These are phyloP conservation scores for Myathropa florea DNA, from an alignment of 2,888 invertebrate species.

Conservation along the genomic window DNA sequence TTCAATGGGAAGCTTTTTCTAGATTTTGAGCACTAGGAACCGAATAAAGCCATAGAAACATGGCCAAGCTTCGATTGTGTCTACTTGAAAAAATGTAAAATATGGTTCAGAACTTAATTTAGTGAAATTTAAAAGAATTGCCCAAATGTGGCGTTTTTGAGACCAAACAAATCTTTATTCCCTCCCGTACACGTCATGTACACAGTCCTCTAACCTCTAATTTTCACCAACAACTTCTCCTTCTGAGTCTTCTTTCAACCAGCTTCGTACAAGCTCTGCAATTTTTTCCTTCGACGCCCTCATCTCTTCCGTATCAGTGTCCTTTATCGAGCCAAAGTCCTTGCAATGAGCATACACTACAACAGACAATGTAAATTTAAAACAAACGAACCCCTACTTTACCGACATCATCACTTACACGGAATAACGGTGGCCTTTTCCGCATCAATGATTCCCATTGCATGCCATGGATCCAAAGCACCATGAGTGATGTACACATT, in stretches of 20 bases:
- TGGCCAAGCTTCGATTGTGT: too few relatives aligned
- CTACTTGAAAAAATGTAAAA: not conserved
- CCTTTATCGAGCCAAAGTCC: conserved; percentile 77
- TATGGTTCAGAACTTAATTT: not conserved
- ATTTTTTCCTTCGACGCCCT: conserved; percentile 76
- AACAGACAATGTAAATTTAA: not conserved
- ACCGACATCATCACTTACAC: conserved; percentile 70
- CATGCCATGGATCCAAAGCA: conserved; percentile 83
- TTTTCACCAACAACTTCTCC: not conserved
- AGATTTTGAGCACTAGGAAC: too few relatives aligned
- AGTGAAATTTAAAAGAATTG: not conserved
- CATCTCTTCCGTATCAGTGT: conserved; percentile 75
- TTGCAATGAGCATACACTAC: conserved; percentile 78
- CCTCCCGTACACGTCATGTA: not conserved
- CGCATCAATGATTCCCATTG: conserved; percentile 80
- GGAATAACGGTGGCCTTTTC: conserved; percentile 76
- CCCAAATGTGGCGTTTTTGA: not conserved
- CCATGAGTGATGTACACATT: conserved; percentile 83
- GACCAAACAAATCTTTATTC: not conserved
- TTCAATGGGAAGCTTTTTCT: too few relatives aligned
- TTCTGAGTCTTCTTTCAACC: conserved; percentile 71
- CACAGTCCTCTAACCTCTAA: not conserved
- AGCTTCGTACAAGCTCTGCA: conserved; percentile 76
- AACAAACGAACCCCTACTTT: not conserved
- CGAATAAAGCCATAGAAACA: too few relatives aligned